A percentile compares a stretch with the other conserved stretches of the same genome.
phyloP scores from a whole-genome alignment of 2,888 invertebrate species.

The Leptinotarsa rubiginosa region DNA sequence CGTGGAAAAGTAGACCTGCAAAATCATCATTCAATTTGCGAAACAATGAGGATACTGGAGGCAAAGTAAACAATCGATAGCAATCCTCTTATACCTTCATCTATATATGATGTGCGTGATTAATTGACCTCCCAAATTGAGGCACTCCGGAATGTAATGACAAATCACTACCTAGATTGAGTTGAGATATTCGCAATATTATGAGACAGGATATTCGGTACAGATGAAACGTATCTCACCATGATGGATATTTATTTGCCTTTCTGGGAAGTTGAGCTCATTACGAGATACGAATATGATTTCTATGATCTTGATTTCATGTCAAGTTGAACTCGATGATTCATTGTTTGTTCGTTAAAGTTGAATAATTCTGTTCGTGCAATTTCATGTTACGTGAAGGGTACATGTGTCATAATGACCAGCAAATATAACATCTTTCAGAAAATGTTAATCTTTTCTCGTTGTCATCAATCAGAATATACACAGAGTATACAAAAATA shows the following conservation, averaged over 20 bases:
- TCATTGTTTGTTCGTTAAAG: conserved; percentile 21
- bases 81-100: conserved; percentile 2
- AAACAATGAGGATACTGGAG: not conserved
- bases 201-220: conserved; percentile 38
- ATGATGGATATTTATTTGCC: conserved; percentile 38
- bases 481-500: too few species aligned
- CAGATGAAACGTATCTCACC: conserved; percentile 42
- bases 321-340: conserved; percentile 31
- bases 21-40: not conserved
- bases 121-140: conserved; percentile 13
- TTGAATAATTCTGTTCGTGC: conserved; percentile 2
- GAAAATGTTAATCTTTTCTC: too few species aligned
- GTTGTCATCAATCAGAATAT: too few species aligned
- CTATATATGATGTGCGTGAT: not conserved
- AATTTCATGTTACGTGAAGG: not conserved
- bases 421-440: too few species aligned
- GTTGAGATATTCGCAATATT: conserved; percentile 52
- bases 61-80: not conserved
- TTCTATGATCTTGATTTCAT: conserved; percentile 37
- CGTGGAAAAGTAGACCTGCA: not conserved
- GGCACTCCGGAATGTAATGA: conserved; percentile 55
- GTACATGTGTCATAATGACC: too few species aligned
- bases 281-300: conserved; percentile 32
- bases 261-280: conserved; percentile 33
- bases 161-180: conserved; percentile 57